Percentiles rank a stretch among this genome's conserved stretches.
Conservation (phyloP, 2,888 invertebrate genomes). For the Lamellibrachia columna region DNA sequence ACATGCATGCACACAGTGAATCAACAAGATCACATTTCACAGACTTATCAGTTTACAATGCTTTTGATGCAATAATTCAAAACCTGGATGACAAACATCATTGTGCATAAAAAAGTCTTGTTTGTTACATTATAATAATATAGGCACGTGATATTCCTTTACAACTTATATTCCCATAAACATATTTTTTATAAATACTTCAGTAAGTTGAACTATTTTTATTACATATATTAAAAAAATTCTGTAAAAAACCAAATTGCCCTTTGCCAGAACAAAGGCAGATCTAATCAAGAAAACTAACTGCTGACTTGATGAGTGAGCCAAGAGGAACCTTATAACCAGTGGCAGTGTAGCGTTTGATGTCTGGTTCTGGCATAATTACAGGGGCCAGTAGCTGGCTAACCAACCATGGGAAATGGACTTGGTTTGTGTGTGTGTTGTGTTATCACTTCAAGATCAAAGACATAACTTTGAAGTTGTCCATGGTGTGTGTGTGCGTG, state of each 20-base stretch:
- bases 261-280: background rate
- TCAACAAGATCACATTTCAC: background rate
- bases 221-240: background rate
- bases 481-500: background rate
- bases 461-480: background rate
- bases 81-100: background rate
- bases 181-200: background rate
- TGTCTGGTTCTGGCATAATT: background rate
- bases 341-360: background rate
- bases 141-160: background rate
- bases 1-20: background rate
- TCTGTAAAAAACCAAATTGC: background rate
- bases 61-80: background rate
- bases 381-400: background rate
- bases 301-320: background rate
- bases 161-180: background rate
- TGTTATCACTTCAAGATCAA: background rate
- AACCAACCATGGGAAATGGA: slow-evolving; percentile 1
- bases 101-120: background rate
- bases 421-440: background rate
- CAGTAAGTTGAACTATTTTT: background rate
- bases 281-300: background rate
- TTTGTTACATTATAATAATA: background rate
- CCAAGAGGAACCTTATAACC: background rate
- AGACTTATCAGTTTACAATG: background rate